Percentiles rank a stretch among this genome's conserved stretches.
Evolutionary conservation across 2,113 vertebrate genomes (phyloP).

Genomic region (Coreoperca whiteheadi): DNA sequence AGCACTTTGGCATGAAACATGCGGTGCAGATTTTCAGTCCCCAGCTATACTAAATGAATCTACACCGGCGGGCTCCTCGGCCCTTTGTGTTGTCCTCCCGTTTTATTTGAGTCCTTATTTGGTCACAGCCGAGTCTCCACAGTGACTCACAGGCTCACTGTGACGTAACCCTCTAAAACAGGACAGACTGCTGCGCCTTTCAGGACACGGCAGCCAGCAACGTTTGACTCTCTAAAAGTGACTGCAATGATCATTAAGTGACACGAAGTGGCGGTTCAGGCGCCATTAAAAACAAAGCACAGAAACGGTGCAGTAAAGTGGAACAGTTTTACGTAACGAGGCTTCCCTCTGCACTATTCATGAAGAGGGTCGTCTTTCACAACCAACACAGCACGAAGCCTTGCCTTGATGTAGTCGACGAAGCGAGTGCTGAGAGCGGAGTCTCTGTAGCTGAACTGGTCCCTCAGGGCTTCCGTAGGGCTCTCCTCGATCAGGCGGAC

Average conservation of each 20-base stretch:
- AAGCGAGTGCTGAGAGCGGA: slow-evolving; percentile 86
- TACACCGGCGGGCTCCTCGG: not conserved
- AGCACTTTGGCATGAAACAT: not conserved
- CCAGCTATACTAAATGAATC: not conserved
- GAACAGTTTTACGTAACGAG: slow-evolving; percentile 4
- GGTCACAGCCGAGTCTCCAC: slow-evolving; percentile 25
- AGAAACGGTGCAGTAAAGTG: not conserved
- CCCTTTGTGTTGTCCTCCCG: not conserved
- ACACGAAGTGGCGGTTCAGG: slow-evolving; percentile 18
- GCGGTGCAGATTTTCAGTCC: not conserved
- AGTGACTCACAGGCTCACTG: slow-evolving; percentile 11
- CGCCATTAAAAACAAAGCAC: slow-evolving; percentile 24
- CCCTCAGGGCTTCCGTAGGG: slow-evolving; percentile 83
- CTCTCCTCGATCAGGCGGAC: slow-evolving; percentile 78
- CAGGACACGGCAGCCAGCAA: not conserved
- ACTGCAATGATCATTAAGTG: not conserved
- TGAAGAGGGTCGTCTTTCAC: not conserved
- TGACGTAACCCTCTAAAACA: slow-evolving; percentile 8
- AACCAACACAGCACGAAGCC: slow-evolving; percentile 8
- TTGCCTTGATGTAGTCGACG: slow-evolving; percentile 91
- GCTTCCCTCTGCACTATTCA: slow-evolving; percentile 12
- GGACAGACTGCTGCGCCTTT: not conserved
- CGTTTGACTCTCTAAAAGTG: not conserved
- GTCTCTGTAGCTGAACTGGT: slow-evolving; percentile 80
- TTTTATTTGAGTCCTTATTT: slow-evolving; percentile 43